phyloP scores from a whole-genome alignment of 2,797 vertebrate species.

The Mionectes olivaceus region DNA sequence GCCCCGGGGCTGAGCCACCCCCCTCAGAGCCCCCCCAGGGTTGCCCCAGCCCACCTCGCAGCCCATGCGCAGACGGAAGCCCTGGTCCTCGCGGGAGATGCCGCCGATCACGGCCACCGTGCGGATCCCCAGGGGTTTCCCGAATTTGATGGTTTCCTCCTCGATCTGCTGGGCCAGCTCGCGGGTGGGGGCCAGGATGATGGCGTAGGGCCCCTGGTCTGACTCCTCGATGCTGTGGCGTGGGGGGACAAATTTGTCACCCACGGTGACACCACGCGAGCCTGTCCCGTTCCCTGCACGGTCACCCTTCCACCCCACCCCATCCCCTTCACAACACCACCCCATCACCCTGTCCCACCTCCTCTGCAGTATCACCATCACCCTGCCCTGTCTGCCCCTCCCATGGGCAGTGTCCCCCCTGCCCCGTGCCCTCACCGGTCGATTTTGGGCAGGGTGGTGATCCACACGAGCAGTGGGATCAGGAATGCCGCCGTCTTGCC shows the following conservation, averaged over 20 bases:
- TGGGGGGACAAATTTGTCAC: neutral
- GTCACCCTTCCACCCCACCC: neutral
- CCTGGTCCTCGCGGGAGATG: constrained; percentile 97
- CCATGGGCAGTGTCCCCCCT: neutral
- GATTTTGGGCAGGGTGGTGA: constrained; percentile 96
- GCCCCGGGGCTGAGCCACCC: rapidly evolving
- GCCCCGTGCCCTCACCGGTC: constrained; percentile 82
- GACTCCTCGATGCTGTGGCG: constrained; percentile 91
- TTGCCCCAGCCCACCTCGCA: constrained; percentile 85
- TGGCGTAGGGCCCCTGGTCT: constrained; percentile 95
- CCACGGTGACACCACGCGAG: rapidly evolving
- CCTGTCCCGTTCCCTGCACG: too few species aligned
- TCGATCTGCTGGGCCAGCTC: constrained; percentile 99
- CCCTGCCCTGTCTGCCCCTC: neutral
- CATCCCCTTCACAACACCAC: rapidly evolving
- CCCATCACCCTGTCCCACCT: neutral
- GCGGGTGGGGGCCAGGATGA: constrained; percentile 96
- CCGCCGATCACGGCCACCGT: constrained; percentile 97
- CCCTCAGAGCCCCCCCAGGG: rapidly evolving
- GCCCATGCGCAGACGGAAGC: constrained; percentile 96
- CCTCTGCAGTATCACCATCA: too few species aligned
- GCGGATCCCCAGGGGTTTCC: constrained; percentile 95
- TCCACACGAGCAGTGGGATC: constrained; percentile 96
- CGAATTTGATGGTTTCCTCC: constrained; percentile 97
- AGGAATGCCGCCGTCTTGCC: constrained; percentile 98